Evolutionary conservation across 64 coral and sea anemone species (phyloP).

Genomic region (Montipora capricornis): DNA sequence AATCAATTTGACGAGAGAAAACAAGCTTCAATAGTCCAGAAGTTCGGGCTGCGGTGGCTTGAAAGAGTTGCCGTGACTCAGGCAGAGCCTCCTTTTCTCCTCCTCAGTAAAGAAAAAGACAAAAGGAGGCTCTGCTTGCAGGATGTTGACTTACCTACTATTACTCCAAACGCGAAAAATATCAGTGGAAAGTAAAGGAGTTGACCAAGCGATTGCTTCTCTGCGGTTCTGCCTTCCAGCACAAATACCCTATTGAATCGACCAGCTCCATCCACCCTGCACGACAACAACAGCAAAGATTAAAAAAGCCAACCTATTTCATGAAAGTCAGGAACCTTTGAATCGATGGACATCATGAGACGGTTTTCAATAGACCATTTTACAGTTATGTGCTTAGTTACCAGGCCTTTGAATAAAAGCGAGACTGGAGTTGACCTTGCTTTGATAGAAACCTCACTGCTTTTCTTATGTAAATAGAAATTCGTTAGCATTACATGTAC

Average conservation of each 20-base stretch:
- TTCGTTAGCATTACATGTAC: no score
- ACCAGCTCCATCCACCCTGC: constrained; percentile 56
- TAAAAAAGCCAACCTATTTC: background rate
- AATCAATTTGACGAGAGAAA: no score
- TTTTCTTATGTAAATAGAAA: no score
- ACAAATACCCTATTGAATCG: constrained; percentile 73
- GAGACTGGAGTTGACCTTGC: no score
- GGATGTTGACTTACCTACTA: constrained; percentile 32
- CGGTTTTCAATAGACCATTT: background rate
- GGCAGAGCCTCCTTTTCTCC: no score
- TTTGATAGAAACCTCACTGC: no score
- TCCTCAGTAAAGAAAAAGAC: background rate
- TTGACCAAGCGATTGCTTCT: constrained; percentile 68
- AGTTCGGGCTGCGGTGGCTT: no score
- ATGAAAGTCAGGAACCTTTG: background rate
- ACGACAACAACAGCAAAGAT: background rate
- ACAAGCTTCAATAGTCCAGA: no score
- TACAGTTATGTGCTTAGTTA: no score
- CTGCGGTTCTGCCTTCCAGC: constrained; percentile 65
- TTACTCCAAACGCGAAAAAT: constrained; percentile 78
- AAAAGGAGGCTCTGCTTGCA: no score
- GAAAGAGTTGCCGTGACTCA: no score
- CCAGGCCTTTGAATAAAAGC: no score
- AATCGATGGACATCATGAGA: background rate
- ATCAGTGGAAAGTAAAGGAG: constrained; percentile 76